Evolutionary conservation across 2,113 vertebrate species (phyloP).

Genomic region (Archocentrus centrarchus): DNA sequence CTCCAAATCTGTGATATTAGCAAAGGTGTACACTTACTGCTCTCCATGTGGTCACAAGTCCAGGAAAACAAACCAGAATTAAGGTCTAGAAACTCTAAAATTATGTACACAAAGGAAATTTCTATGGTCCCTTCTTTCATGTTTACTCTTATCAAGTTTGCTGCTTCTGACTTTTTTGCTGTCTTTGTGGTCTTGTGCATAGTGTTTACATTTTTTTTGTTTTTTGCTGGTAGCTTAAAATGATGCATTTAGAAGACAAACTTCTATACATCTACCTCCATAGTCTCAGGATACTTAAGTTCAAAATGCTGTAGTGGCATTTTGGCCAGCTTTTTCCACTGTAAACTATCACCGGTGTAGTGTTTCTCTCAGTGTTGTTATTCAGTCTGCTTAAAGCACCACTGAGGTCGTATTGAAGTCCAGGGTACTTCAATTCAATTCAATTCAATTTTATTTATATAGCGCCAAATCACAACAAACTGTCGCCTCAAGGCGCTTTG

Average conservation of each 20-base stretch:
- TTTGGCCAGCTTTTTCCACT: neutral
- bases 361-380: neutral
- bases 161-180: neutral
- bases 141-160: neutral
- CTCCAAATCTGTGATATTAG: too few relatives aligned
- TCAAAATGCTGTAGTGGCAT: neutral
- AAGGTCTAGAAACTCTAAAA: neutral
- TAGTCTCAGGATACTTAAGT: neutral
- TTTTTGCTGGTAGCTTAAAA: neutral
- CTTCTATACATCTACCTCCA: neutral
- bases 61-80: neutral
- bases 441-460: too few relatives aligned
- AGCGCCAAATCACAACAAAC: too few relatives aligned
- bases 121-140: neutral
- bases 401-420: neutral
- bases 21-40: too few relatives aligned
- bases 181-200: neutral
- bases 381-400: neutral
- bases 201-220: neutral
- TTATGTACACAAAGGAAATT: neutral
- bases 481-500: too few relatives aligned
- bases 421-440: neutral
- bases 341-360: neutral
- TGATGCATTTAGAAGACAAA: neutral
- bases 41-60: neutral